Percentiles rank a stretch among this genome's conserved stretches.
Evolutionary conservation across 2,113 vertebrate genomes (phyloP).

Genomic region (Pristiophorus japonicus): DNA sequence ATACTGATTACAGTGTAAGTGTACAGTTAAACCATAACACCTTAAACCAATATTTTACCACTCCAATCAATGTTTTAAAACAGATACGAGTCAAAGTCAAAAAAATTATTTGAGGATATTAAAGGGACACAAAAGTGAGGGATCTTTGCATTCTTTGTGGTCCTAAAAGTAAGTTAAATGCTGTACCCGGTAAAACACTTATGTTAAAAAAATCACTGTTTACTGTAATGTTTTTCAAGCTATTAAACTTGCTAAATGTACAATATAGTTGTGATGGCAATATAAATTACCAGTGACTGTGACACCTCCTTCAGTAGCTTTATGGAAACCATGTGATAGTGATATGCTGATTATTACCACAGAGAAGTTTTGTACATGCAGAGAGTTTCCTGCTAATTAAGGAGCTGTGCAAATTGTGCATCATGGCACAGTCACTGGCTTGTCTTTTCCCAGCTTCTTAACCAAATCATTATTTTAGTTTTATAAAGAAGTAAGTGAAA

Average conservation of each 20-base stretch:
- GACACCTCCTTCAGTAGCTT: not conserved
- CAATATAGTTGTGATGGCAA: not conserved
- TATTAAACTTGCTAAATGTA: not conserved
- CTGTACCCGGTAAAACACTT: not conserved
- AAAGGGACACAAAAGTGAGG: not conserved
- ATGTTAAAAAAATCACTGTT: not conserved
- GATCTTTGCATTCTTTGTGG: not conserved
- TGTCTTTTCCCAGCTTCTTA: not conserved
- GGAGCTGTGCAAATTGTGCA: not conserved
- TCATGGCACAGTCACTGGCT: not conserved
- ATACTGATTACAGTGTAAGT: not conserved
- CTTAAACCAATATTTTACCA: not conserved
- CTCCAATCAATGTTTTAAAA: not conserved
- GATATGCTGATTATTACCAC: not conserved
- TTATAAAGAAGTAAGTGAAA: not conserved
- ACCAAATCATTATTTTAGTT: not conserved
- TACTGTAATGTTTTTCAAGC: not conserved
- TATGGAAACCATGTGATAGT: not conserved
- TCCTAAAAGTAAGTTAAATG: not conserved
- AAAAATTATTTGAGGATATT: not conserved
- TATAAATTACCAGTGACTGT: not conserved
- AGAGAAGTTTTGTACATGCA: not conserved
- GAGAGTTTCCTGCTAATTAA: not conserved
- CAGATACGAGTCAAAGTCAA: not conserved
- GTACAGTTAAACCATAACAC: not conserved